Evolutionary conservation across 2,888 invertebrate species (phyloP), one percentile per base, ranked within the genome.

Genomic region (Eurytoma adleriae): DNA sequence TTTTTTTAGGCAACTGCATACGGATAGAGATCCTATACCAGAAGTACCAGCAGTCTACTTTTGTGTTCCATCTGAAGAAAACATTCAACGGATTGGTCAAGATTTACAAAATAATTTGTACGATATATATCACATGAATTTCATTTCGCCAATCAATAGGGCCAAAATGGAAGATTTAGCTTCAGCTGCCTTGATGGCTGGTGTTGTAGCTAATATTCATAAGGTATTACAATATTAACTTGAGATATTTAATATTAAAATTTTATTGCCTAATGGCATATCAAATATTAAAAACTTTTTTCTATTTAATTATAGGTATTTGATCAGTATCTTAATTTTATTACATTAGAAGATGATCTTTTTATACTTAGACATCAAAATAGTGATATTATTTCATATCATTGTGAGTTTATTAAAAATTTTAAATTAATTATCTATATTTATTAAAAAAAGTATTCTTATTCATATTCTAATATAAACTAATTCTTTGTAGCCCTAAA

Each of bases 11-110:
- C 96, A 96, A 90, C 91, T 97, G 73, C 97, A 97, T 91, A 96
- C 96, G 10, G 96, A 96, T 88, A 93, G 97, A 80, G 97, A 97
- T 89, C 93, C 95, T n/a, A 98, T 99, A 87, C 98, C 99, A 7
- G 99, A 99, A 92, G 99, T 99, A 2, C 99, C 99, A 68, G 99
- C 98, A 0, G 95, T 99, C 57, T 99, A 99, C 91, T 99, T 99
- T 91, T 98, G 99, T 91, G 94, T 96, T 84, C 99, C 99, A 3
- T 96, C 96, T 14, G 97, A 98, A 88, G 99, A 99, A 90, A 99
- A 99, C 91, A 93, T 99, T 61, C 96, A 96, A 67, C 93, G 98
- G 84, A 98, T 99, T 83, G 95, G 96, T 83, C 97, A 98, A 91
- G 98, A 97, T 90, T 92, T 97, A 75, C 95, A 96, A 84, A 96